Base-by-base conservation (phyloP, 1,140 invertebrate genomes). In the Dendrolimus kikuchii region DNA sequence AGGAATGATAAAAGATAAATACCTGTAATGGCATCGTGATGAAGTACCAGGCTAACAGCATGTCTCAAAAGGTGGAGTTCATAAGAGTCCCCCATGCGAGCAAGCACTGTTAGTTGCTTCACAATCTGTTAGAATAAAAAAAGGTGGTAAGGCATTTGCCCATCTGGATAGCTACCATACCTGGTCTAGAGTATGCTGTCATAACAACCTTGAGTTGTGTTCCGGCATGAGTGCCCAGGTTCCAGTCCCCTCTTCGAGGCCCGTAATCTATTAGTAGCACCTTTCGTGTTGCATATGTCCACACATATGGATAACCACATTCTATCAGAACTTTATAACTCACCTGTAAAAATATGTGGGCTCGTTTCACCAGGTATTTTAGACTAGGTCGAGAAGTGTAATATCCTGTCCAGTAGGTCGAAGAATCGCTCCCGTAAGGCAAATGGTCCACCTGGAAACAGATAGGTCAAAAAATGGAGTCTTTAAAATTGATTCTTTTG, bases 341-440 rank as follows among this genome's bases (percentile, higher is more conserved):
- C 76, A 90, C 90, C 79, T 92, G 92, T 36, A 94, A 77, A 54
- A 93, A 90, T 62, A 91, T 90, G 62, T 93, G 93, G 3, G 90
- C 89, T 56, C 88, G 76, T 46, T 92, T 85, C 23, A 90, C 90
- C 37, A 90, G 85, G 54, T 90, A 89, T 72, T 95, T 95, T 0
- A 93, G 75, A 47, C 91, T 89, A 0, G 93, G 90, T 62, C 92
- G 81, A 0, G 94, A 95, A 2, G 92, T 94, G 71, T 93, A 96
- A 73, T 94, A 96, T 2, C 95, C 95, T 3, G 93, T 94, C 95
- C 95, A 96, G 69, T 92, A 95, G 0, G 90, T 89, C 61, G 94
- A 90, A 3, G 87, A 74, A 53, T 91, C 89, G 62, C 89, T 90
- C 2, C 92, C 93, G 71, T 96, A 96, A 0, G 95, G 95, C 43